Evolutionary conservation across 2,113 vertebrate species (phyloP).

Genomic region (Podarcis cretensis): DNA sequence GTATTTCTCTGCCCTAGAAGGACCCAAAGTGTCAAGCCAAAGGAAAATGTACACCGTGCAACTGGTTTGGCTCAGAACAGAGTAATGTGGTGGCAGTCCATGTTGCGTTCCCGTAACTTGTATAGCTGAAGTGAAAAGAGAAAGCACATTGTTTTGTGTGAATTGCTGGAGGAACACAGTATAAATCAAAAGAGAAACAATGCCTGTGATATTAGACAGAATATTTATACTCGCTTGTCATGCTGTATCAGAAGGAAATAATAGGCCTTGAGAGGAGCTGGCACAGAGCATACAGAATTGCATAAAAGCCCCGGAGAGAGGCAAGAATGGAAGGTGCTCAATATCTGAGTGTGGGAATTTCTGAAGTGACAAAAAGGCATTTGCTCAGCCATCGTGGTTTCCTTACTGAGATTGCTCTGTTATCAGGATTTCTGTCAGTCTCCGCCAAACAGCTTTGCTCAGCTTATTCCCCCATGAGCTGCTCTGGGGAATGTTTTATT

Average conservation of each 20-base stretch:
- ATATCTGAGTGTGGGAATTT: not conserved
- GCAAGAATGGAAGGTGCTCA: not conserved
- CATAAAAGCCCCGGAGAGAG: not conserved
- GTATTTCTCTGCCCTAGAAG: too few species aligned
- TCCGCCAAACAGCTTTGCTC: too few species aligned
- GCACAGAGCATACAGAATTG: not conserved
- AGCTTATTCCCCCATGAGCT: too few species aligned
- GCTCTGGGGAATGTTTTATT: too few species aligned
- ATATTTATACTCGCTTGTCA: not conserved
- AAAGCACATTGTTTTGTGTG: not conserved
- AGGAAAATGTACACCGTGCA: not conserved
- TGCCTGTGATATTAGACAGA: not conserved
- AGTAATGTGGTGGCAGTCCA: not conserved
- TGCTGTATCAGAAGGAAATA: slow-evolving; percentile 3
- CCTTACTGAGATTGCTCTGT: not conserved
- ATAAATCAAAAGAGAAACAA: not conserved
- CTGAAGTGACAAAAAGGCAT: not conserved
- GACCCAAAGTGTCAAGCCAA: not conserved
- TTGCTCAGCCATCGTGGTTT: not conserved
- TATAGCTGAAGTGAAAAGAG: not conserved
- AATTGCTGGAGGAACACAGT: not conserved
- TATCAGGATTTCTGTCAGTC: not conserved
- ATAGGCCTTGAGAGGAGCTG: slow-evolving; percentile 28
- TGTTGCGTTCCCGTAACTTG: not conserved
- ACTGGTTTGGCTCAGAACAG: not conserved